phyloP scores from a whole-genome alignment of 1,140 invertebrate species.

The Bactericera cockerelli region DNA sequence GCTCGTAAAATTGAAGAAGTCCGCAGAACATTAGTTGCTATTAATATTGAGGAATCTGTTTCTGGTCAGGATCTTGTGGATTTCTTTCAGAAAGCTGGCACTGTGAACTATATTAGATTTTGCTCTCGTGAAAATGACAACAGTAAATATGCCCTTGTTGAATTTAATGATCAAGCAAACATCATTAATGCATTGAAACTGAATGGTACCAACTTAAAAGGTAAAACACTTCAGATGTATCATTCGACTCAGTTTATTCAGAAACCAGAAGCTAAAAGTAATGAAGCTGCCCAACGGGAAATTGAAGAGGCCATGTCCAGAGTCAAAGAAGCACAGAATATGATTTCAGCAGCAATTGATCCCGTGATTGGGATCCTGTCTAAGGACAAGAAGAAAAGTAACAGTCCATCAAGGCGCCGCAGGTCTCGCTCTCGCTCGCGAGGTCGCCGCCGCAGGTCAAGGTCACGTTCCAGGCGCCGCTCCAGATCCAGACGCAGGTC shows the following conservation, averaged over 20 bases:
- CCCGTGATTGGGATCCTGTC: slow-evolving; percentile 69
- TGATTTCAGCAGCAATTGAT: slow-evolving; percentile 84
- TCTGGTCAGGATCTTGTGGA: slow-evolving; percentile 64
- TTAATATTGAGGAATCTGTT: slow-evolving; percentile 53
- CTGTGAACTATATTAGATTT: slow-evolving; percentile 90
- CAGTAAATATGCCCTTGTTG: slow-evolving; percentile 68
- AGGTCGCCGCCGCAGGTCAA: slow-evolving; percentile 37
- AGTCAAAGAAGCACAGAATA: slow-evolving; percentile 85
- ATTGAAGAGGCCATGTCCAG: slow-evolving; percentile 95
- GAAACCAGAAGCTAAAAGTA: slow-evolving; percentile 86
- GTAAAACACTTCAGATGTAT: slow-evolving; percentile 44
- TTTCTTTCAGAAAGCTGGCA: slow-evolving; percentile 71
- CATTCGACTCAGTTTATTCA: slow-evolving; percentile 82
- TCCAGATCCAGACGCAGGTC: slow-evolving; percentile 31
- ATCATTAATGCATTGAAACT: slow-evolving; percentile 74
- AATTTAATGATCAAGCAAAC: slow-evolving; percentile 82
- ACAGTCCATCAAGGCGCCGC: slow-evolving; percentile 26
- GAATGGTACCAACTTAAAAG: slow-evolving; percentile 60
- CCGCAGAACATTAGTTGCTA: slow-evolving; percentile 67
- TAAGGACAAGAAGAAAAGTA: slow-evolving; percentile 57
- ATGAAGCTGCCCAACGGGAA: slow-evolving; percentile 84
- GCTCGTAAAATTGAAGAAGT: slow-evolving; percentile 91
- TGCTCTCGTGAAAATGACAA: slow-evolving; percentile 66
- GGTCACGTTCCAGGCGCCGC: slow-evolving; percentile 42
- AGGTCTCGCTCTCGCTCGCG: slow-evolving; percentile 36